Evolutionary conservation across 1,140 invertebrate species (phyloP).

Genomic region (Sesamia nonagrioides): DNA sequence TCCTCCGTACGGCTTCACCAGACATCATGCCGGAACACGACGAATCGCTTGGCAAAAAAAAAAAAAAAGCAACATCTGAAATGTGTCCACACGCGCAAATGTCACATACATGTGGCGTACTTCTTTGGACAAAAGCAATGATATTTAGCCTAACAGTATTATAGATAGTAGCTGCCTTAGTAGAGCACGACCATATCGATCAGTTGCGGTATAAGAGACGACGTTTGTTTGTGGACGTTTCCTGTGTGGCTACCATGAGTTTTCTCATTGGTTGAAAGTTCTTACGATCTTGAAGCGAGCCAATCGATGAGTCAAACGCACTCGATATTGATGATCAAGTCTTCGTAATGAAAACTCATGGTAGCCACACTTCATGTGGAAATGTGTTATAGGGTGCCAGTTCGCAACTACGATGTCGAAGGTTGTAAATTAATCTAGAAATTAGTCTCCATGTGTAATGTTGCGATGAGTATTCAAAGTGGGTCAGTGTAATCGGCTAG

Average conservation of each 20-base stretch:
- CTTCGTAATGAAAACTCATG: too few species aligned
- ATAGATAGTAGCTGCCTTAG: slow-evolving; percentile 65
- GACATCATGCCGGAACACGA: too few species aligned
- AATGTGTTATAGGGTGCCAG: slow-evolving; percentile 57
- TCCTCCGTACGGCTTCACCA: too few species aligned
- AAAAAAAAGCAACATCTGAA: too few species aligned
- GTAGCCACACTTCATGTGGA: too few species aligned
- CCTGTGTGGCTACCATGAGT: too few species aligned
- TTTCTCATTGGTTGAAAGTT: too few species aligned
- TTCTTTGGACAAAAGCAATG: slow-evolving; percentile 54
- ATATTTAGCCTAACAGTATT: slow-evolving; percentile 79
- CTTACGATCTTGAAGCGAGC: too few species aligned
- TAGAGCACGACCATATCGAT: slow-evolving; percentile 38
- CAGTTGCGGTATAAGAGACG: slow-evolving; percentile 36
- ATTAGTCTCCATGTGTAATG: slow-evolving; percentile 37
- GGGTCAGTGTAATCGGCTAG: slow-evolving; percentile 66
- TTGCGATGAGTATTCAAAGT: slow-evolving; percentile 48
- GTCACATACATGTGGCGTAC: slow-evolving; percentile 41
- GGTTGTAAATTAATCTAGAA: slow-evolving; percentile 54
- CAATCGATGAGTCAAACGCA: too few species aligned
- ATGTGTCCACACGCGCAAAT: slow-evolving; percentile 11
- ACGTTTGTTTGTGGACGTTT: slow-evolving; percentile 21
- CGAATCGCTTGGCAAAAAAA: too few species aligned
- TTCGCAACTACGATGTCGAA: slow-evolving; percentile 66
- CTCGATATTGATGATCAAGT: too few species aligned